A percentile compares a stretch with the other conserved stretches of the same genome.
phyloP scores from a whole-genome alignment of 2,797 vertebrate genomes.

The Alcedo atthis region DNA sequence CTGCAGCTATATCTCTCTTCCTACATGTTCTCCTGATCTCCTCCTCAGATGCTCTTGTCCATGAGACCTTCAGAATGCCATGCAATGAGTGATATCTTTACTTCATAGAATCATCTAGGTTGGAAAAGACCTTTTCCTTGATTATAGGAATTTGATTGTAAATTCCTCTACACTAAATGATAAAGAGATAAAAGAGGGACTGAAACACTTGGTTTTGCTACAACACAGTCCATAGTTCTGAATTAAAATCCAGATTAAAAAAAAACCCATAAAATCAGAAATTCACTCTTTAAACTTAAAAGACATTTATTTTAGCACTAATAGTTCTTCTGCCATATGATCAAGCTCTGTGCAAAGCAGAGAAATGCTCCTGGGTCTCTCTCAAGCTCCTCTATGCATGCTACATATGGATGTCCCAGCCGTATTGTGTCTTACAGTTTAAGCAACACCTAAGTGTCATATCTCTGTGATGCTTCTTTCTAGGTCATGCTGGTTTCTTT shows the following conservation, averaged over 20 bases:
- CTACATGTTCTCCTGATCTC: background rate
- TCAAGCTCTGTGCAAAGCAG: background rate
- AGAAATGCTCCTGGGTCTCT: background rate
- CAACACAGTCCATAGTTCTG: fast-evolving
- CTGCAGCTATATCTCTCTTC: background rate
- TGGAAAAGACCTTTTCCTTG: background rate
- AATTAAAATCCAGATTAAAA: background rate
- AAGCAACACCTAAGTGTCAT: slow-evolving; percentile 49
- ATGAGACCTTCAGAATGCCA: background rate
- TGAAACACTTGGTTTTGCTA: background rate
- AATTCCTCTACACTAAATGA: background rate
- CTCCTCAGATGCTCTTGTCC: background rate
- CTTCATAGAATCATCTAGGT: background rate
- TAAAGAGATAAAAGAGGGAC: fast-evolving
- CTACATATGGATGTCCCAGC: slow-evolving; percentile 2
- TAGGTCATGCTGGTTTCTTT: slow-evolving; percentile 47
- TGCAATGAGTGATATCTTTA: background rate
- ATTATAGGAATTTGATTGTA: background rate
- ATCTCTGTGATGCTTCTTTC: slow-evolving; percentile 27
- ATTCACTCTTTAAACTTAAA: background rate
- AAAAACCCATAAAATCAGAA: background rate
- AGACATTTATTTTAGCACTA: background rate
- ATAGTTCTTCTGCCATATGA: background rate
- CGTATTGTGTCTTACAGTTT: slow-evolving; percentile 53
- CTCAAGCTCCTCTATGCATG: background rate